Evolutionary conservation across 2,113 vertebrate genomes (phyloP), one percentile per base, ranked within the genome.

Genomic region (Pampusana beccarii): DNA sequence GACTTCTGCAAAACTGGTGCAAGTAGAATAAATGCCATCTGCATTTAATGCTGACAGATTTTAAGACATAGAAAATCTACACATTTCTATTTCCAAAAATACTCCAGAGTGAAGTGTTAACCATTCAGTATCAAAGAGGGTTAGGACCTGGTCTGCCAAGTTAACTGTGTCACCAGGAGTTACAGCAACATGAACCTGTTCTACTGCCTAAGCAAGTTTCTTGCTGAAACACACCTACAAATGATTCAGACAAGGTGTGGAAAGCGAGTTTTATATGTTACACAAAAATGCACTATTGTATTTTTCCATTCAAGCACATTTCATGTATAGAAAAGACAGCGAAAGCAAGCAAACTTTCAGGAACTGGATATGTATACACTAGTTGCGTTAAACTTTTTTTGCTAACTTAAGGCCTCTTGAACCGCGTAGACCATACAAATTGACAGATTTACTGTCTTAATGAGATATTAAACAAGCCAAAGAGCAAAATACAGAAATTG

Each of bases 161-260:
- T 80, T 84, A 79, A 84, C 54, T 86, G 66, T 97, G 91, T 95
- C 93, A 88, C 90, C 87, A 96, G 80, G 95, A 97, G 93, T 97
- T 96, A 96, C 54, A 95, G 90, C 90, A 94, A 94, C 86, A 86
- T 6, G 50, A 98, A 96, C 97, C 90, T 75, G 97, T 97, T 96
- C 95, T 96, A 97, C 97, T 62, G 96, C 98, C 97, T 92, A 11
- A 95, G 91, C 95, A 93, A 93, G 91, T 95, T 88, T 90, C 80
- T 81, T 86, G 81, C 86, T 25, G 81, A 94, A 88, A 95, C 95
- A 88, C 92, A 95, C 96, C 91, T 80, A 95, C 3, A 6, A 84
- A n/a, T 89, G 93, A 97, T 95, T 97, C 94, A 96, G 89, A 94
- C 75, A 85, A 96, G 95, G 94, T 89, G 95, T 80, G 96, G 94